Evolutionary conservation across 53 echinoderm and acorn worm species (phyloP).

Genomic region (Henricia sp.): DNA sequence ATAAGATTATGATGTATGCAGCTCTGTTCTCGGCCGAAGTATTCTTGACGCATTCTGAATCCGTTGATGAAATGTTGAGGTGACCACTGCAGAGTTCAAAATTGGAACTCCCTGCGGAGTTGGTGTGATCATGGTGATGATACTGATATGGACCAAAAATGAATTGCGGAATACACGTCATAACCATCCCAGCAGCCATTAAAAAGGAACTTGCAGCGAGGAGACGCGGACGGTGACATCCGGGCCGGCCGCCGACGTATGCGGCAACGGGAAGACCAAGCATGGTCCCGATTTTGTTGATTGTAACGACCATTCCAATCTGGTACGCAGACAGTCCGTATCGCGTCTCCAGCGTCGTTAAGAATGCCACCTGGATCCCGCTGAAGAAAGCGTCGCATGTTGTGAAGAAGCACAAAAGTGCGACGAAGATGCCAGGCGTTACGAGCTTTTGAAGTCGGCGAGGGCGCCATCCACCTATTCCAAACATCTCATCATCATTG

Average conservation of each 20-base stretch:
- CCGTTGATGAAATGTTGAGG: not conserved
- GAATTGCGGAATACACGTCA: slow-evolving; percentile 68
- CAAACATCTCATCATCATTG: slow-evolving; percentile 7
- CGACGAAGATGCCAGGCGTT: slow-evolving; percentile 47
- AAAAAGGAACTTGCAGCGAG: slow-evolving; percentile 60
- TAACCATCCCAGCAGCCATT: slow-evolving; percentile 63
- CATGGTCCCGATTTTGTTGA: slow-evolving; percentile 66
- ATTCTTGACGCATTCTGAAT: not conserved
- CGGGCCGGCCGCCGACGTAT: slow-evolving; percentile 65
- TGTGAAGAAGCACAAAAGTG: slow-evolving; percentile 59
- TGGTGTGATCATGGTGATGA: not conserved
- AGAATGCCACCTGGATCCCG: slow-evolving; percentile 63
- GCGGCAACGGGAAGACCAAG: slow-evolving; percentile 61
- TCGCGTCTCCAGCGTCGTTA: slow-evolving; percentile 72
- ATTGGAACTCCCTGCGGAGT: not conserved
- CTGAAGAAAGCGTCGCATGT: slow-evolving; percentile 61
- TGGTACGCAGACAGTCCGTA: slow-evolving; percentile 63
- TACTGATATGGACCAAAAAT: slow-evolving; percentile 62
- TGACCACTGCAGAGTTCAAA: not conserved
- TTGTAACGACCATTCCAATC: slow-evolving; percentile 69
- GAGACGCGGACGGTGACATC: slow-evolving; percentile 66
- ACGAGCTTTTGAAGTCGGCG: slow-evolving; percentile 34
- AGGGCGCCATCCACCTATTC: slow-evolving; percentile 51
- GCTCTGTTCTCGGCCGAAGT: slow-evolving; percentile 6
- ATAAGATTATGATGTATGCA: slow-evolving; percentile 63